A percentile compares a stretch with the other conserved stretches of the same genome.
These are phyloP conservation scores for Prunella fulvescens DNA, from an alignment of 2,113 vertebrate species.

Conservation along the genomic window DNA sequence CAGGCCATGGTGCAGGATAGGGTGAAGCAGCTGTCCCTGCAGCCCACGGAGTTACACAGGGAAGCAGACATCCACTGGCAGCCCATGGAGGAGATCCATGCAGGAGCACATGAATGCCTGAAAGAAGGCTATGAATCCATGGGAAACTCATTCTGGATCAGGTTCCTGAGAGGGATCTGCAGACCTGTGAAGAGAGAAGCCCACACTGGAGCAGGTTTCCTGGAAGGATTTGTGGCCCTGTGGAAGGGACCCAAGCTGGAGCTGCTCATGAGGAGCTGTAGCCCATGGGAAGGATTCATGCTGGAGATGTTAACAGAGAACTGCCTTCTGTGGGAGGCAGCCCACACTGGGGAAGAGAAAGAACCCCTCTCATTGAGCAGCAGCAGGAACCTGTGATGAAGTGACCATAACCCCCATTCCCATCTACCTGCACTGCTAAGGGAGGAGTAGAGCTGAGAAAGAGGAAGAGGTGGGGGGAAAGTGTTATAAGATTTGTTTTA, in stretches of 20 bases:
- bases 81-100: not conserved
- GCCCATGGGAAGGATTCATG: not conserved
- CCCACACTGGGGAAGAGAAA: rapidly evolving
- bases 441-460: not conserved
- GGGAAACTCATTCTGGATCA: not conserved
- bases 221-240: too few species aligned
- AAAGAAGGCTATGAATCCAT: not conserved
- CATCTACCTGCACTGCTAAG: not conserved
- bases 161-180: not conserved
- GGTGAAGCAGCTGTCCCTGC: not conserved
- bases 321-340: not conserved
- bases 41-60: not conserved
- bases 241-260: not conserved
- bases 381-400: rapidly evolving
- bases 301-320: not conserved
- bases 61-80: not conserved
- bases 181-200: too few species aligned
- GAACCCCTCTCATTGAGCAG: not conserved
- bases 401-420: not conserved
- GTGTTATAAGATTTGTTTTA: not conserved
- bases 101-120: not conserved
- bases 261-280: not conserved
- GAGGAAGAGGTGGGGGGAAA: not conserved
- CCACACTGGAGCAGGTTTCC: not conserved
- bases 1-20: too few species aligned